Conservation (phyloP, 2,113 vertebrate species). For the Herpetotheres cachinnans region DNA sequence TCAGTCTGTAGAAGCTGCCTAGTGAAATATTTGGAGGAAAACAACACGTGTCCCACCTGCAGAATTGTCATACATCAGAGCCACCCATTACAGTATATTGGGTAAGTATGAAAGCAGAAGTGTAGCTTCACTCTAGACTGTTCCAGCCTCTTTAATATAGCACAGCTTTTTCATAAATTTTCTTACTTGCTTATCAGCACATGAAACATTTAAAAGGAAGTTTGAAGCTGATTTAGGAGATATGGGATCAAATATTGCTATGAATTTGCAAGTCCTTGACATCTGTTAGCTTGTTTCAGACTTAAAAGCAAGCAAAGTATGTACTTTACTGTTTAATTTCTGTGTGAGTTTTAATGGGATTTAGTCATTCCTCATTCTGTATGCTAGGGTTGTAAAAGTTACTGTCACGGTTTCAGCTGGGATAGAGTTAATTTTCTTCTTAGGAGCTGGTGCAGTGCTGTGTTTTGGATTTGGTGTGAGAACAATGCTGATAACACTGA, state of each 20-base stretch:
- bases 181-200: background rate
- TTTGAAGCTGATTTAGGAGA: background rate
- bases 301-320: background rate
- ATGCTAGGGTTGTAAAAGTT: background rate
- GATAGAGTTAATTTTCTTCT: background rate
- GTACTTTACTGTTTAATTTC: background rate
- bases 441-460: background rate
- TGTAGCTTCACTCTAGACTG: background rate
- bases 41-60: constrained; percentile 98
- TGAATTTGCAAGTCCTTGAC: background rate
- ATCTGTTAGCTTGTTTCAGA: background rate
- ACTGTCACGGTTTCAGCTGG: background rate
- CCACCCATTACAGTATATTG: constrained; percentile 97
- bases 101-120: constrained; percentile 77
- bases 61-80: constrained; percentile 99
- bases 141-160: background rate
- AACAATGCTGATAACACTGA: too few relatives aligned
- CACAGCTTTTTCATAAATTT: background rate
- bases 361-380: background rate
- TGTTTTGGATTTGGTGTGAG: background rate
- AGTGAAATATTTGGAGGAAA: constrained; percentile 98
- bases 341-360: background rate
- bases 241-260: background rate
- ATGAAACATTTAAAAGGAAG: background rate
- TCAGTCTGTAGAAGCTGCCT: constrained; percentile 97